These are phyloP conservation scores for Centroberyx gerrardi DNA, from an alignment of 2,797 vertebrate genomes.

Conservation along the genomic window DNA sequence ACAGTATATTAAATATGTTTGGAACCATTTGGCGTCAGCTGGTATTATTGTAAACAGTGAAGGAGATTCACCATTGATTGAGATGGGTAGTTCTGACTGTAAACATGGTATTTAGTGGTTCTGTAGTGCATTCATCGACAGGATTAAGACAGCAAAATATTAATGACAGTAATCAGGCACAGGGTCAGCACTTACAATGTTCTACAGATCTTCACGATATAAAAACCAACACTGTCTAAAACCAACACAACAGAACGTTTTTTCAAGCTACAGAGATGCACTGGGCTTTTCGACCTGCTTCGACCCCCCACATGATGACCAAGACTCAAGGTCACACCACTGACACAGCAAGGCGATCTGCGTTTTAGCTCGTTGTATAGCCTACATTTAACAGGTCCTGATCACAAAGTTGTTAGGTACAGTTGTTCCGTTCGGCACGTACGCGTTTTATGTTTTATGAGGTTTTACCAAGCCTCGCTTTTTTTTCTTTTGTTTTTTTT, in stretches of 20 bases:
- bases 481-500: neutral
- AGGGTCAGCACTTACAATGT: constrained; percentile 78
- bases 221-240: constrained; percentile 77
- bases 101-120: constrained; percentile 74
- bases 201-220: constrained; percentile 76
- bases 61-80: constrained; percentile 54
- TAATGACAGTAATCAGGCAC: constrained; percentile 83
- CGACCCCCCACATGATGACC: constrained; percentile 12
- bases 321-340: constrained; percentile 34
- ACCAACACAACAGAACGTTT: constrained; percentile 70
- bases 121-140: constrained; percentile 75
- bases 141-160: constrained; percentile 72
- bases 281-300: constrained; percentile 76
- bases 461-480: constrained; percentile 40
- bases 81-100: constrained; percentile 72
- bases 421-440: constrained; percentile 44
- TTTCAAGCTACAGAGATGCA: constrained; percentile 78
- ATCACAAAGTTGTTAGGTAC: constrained; percentile 49
- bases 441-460: constrained; percentile 28
- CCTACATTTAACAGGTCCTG: constrained; percentile 66
- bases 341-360: constrained; percentile 45
- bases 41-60: constrained; percentile 84
- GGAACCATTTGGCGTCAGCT: constrained; percentile 83
- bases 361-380: constrained; percentile 49
- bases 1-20: constrained; percentile 75